Evolutionary conservation across 2,113 vertebrate species (phyloP).

Genomic region (Microcebus ravelobensis): DNA sequence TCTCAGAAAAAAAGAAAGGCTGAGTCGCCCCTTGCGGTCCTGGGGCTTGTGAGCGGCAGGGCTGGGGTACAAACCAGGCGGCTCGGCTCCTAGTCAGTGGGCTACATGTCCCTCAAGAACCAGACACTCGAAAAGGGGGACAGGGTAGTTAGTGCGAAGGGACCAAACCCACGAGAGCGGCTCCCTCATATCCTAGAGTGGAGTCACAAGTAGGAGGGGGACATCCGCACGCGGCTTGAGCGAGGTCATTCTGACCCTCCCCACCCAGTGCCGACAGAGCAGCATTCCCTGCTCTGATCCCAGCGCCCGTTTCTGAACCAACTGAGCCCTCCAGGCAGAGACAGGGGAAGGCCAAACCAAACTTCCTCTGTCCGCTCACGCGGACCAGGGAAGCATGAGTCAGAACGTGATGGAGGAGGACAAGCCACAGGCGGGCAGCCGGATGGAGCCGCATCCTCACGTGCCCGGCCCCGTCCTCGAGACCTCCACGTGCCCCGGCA

Average conservation of each 20-base stretch:
- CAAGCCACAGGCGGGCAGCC: not conserved
- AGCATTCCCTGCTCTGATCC: not conserved
- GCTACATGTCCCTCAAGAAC: not conserved
- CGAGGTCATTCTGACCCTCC: not conserved
- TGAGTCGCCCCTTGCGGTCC: not conserved
- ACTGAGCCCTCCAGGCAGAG: not conserved
- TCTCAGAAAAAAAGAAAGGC: not conserved
- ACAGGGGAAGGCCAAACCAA: not conserved
- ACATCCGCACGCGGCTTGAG: not conserved
- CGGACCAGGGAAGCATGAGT: not conserved
- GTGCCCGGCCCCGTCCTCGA: not conserved
- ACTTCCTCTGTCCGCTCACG: not conserved
- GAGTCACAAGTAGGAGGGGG: not conserved
- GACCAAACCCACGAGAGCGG: not conserved
- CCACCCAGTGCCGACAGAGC: not conserved
- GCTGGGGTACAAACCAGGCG: not conserved
- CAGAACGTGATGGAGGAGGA: accelerated
- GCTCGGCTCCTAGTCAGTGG: not conserved
- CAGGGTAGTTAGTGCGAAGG: not conserved
- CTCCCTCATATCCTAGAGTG: not conserved
- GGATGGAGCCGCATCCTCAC: accelerated
- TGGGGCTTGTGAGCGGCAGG: not conserved
- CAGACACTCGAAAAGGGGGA: not conserved
- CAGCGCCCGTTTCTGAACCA: not conserved
- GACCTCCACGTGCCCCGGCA: not conserved